Evolutionary conservation across 1,140 invertebrate genomes (phyloP), one percentile per base, ranked within the genome.

Genomic region (Vollenhovia emeryi): DNA sequence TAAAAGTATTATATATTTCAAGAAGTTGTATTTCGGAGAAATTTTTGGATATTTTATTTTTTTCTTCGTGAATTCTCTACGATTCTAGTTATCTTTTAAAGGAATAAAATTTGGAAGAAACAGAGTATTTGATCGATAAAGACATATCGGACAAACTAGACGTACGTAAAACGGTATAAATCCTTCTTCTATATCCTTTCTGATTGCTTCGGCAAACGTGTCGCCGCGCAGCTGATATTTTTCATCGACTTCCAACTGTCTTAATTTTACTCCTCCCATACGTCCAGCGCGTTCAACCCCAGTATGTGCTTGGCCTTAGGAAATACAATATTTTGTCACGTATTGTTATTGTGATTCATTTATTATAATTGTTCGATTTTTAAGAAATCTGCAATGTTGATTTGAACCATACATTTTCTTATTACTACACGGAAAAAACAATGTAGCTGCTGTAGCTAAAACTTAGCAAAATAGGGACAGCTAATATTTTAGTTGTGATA

Each of bases 251-350:
- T 97, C 96, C 21, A 99, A 93, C 6, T 97, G 95, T 36, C 97
- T 95, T 91, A 99, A 96, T 91, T 97, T 97, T 0, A 99, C 97
- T 50, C 98, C 98, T 8, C 98, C 98, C 21, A 99, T 95, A 57
- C 99, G 96, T 5, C 98, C 98, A 30, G 98, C 98, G n/a, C 98
- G 96, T 95, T 99, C 98, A 1, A 99, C 98, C 0, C 98, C 99
- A 21, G 98, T 99, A 94, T 99, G 99, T 1, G 98, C 97, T 96
- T 99, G 98, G 91, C 96, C 97, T 97, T 90, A 18, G 27, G 62
- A 15, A 68, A 15, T 6, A 59, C 45, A 59, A 11, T 60, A 59
- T 64, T 45, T 50, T 27, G 0, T 21, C 4, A 33, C 27, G 1
- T 2, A 60, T 13, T 48, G 15, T 74, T 27, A 33, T 33, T 33